A percentile compares a stretch with the other conserved stretches of the same genome.
Conservation (phyloP, 2,113 vertebrate species). For the Kryptolebias marmoratus region DNA sequence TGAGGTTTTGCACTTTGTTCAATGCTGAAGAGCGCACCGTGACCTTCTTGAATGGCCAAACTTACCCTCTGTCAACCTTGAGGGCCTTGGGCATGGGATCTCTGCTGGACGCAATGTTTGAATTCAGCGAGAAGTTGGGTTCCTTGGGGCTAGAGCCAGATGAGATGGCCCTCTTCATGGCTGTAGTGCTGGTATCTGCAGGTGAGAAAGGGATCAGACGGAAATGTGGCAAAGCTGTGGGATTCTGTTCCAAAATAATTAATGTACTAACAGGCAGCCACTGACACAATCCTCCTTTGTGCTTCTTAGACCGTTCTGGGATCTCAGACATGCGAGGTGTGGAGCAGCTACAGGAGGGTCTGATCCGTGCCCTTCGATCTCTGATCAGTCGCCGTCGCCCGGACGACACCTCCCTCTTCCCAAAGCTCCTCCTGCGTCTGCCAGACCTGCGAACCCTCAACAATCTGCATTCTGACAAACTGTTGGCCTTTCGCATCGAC, state of each 20-base stretch:
- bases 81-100: constrained; percentile 79
- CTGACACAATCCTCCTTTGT: constrained; percentile 31
- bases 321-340: constrained; percentile 76
- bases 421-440: constrained; percentile 81
- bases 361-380: constrained; percentile 78
- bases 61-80: constrained; percentile 77
- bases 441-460: constrained; percentile 85
- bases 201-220: constrained; percentile 62
- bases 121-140: constrained; percentile 82
- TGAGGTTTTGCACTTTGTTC: constrained; percentile 84
- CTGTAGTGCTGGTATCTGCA: constrained; percentile 84
- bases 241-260: not conserved
- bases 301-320: constrained; percentile 76
- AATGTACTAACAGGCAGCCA: not conserved
- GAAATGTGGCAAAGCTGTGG: not conserved
- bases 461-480: constrained; percentile 84
- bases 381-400: constrained; percentile 77
- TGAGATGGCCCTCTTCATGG: constrained; percentile 86
- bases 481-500: constrained; percentile 83
- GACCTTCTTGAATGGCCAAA: constrained; percentile 83
- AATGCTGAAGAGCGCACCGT: constrained; percentile 77
- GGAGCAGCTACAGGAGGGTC: constrained; percentile 83
- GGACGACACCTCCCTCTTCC: constrained; percentile 76
- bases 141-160: constrained; percentile 80
- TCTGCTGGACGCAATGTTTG: constrained; percentile 82